A percentile compares a stretch with the other conserved stretches of the same genome.
Evolutionary conservation across 2,888 invertebrate species (phyloP).

Genomic region (Trissoscelio sp.): DNA sequence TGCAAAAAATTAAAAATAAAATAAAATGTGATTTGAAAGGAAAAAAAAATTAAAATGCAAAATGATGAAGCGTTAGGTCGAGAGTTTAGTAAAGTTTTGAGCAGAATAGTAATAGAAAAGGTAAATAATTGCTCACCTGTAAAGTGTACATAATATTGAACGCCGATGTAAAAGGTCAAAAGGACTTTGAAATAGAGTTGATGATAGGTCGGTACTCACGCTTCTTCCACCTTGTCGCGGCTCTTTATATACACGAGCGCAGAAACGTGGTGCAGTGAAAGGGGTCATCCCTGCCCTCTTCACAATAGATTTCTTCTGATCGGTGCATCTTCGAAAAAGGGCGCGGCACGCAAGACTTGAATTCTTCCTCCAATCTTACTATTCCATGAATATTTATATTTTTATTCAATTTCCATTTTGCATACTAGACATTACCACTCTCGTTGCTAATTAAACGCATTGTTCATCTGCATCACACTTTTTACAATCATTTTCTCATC

Average conservation of each 20-base stretch:
- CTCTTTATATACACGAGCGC: conserved; percentile 82
- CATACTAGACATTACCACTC: conserved; percentile 36
- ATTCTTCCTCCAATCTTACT: conserved; percentile 70
- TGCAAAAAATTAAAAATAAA: background rate
- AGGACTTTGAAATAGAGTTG: conserved; percentile 80
- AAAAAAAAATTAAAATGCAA: background rate
- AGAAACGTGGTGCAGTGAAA: conserved; percentile 83
- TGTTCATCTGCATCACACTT: conserved; percentile 45
- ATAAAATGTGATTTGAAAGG: background rate
- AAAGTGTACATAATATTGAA: conserved; percentile 80
- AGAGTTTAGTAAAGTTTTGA: conserved; percentile 23
- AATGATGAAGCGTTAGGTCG: conserved; percentile 32
- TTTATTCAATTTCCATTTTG: conserved; percentile 62
- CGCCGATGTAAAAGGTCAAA: conserved; percentile 76
- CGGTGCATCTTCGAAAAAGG: conserved; percentile 76
- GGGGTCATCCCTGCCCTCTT: conserved; percentile 84
- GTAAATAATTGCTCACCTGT: conserved; percentile 77
- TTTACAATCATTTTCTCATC: conserved; percentile 3
- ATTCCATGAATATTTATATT: conserved; percentile 69
- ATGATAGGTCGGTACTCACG: conserved; percentile 82
- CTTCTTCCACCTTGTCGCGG: conserved; percentile 81
- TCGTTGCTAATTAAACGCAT: conserved; percentile 51
- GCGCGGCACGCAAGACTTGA: conserved; percentile 69
- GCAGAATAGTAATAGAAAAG: conserved; percentile 32
- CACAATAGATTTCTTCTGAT: conserved; percentile 82